Base-by-base conservation (phyloP, 1,140 invertebrate species). In the Drosophila ohnishii region DNA sequence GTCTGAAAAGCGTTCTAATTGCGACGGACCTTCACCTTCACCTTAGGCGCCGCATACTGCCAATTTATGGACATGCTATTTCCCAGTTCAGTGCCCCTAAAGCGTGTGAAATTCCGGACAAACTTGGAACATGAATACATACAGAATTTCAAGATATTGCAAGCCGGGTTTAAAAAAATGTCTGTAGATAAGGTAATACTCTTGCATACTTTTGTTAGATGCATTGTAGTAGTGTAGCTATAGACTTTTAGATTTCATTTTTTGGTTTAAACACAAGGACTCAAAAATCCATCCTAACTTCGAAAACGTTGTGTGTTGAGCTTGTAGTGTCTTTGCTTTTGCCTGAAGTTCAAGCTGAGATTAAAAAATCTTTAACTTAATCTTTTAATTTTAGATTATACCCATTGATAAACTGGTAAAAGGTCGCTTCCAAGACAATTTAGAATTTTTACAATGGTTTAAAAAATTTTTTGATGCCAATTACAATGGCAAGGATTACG, bases 391-490 rank as follows among this genome's bases (percentile, higher is more conserved):
- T 8, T 3, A 51, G 48, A 34, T 99, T 95, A 97, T 99, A 93
- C 97, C 98, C 73, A 97, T 99, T 92, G 98, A 99, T 93, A 97
- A 96, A 93, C 94, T 99, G 92, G 97, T 98, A 90, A 99, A 99
- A 93, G 98, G 97, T 80, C 95, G 97, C 89, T 99, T 99, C 93
- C 97, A 98, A 95, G 98, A 99, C 93, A 99, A 99, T 94, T 99
- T 99, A 95, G 99, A 99, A 93, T 99, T 99, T 94, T 95, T 99
- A 69, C 99, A 99, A 94, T 99, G 99, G 99, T 99, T 99, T 94
- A 99, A 99, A 94, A 99, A 99, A 92, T 74, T 74, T 32, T 35
- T 66, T 2, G 47, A 65, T 14, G 61, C 65, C 45, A 67, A 67
- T 32, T 67, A 67, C 34, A n/a, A 42, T 8, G 60, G 60, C 1